Evolutionary conservation across 2,797 vertebrate genomes (phyloP).

Genomic region (Pseudotriccus pelzelni): DNA sequence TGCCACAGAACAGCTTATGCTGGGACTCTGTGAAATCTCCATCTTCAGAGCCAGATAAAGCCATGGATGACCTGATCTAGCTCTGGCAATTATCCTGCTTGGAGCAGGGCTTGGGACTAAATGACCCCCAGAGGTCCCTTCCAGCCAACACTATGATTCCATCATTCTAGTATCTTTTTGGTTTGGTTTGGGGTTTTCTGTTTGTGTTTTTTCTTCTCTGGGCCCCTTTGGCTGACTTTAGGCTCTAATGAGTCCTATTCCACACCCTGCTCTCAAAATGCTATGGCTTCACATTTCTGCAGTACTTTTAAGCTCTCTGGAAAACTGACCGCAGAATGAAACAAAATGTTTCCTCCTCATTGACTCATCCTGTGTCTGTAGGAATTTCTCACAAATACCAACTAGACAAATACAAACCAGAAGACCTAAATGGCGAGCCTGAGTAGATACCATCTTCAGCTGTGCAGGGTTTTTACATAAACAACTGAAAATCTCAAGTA

Average conservation of each 20-base stretch:
- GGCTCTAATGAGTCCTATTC: background rate
- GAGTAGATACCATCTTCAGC: background rate
- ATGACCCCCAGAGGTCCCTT: background rate
- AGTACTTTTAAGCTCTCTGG: background rate
- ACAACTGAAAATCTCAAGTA: background rate
- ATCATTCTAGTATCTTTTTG: background rate
- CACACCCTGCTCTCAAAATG: background rate
- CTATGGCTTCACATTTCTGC: background rate
- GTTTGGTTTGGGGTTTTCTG: slow-evolving; percentile 20
- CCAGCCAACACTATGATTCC: background rate
- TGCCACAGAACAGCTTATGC: background rate
- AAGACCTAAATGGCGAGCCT: background rate
- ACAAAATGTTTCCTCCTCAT: background rate
- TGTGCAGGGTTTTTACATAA: background rate
- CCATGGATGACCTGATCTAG: background rate
- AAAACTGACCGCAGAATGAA: background rate
- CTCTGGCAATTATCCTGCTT: background rate
- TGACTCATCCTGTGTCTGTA: background rate
- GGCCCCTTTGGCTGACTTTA: background rate
- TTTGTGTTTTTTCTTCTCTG: background rate
- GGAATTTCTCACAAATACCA: slow-evolving; percentile 1
- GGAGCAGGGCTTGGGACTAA: background rate
- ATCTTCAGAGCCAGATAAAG: background rate
- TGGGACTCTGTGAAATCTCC: background rate
- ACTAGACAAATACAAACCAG: background rate